phyloP scores from a whole-genome alignment of 2,888 invertebrate species.

The Apodemia mormo region DNA sequence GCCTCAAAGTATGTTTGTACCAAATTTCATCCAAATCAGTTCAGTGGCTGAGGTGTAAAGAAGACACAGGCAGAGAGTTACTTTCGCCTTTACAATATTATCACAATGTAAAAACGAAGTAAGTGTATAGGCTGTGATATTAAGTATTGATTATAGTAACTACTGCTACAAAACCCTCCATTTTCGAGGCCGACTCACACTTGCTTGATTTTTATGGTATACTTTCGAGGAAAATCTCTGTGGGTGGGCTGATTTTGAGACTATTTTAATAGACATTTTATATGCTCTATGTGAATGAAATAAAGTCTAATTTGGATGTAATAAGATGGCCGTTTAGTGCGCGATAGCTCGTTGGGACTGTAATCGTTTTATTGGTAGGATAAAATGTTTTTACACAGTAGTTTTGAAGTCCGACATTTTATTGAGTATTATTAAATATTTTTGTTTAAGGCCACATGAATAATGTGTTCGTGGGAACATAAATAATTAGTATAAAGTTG shows the following conservation, averaged over 20 bases:
- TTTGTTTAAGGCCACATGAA: conserved; percentile 20
- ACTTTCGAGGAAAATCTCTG: conserved; percentile 54
- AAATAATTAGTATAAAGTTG: conserved; percentile 18
- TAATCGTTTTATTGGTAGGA: conserved; percentile 56
- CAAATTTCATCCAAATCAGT: no score
- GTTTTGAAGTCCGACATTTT: conserved; percentile 39
- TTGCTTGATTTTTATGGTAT: conserved; percentile 53
- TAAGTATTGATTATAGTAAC: background rate
- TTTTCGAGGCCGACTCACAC: background rate
- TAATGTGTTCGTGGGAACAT: conserved; percentile 9
- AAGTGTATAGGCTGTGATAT: no score
- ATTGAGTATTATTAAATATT: conserved; percentile 35
- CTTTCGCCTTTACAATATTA: no score
- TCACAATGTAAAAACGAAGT: no score
- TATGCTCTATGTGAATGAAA: conserved; percentile 26
- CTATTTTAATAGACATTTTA: conserved; percentile 30
- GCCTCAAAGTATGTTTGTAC: no score
- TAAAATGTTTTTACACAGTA: conserved; percentile 47
- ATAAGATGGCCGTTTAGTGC: conserved; percentile 32
- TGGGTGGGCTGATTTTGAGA: conserved; percentile 57
- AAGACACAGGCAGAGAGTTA: no score
- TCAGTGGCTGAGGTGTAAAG: no score
- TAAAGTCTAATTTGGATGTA: conserved; percentile 38
- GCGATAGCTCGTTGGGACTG: conserved; percentile 43
- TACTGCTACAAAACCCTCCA: background rate